Evolutionary conservation across 2,888 invertebrate species (phyloP).

Genomic region (Megamerina dolium): DNA sequence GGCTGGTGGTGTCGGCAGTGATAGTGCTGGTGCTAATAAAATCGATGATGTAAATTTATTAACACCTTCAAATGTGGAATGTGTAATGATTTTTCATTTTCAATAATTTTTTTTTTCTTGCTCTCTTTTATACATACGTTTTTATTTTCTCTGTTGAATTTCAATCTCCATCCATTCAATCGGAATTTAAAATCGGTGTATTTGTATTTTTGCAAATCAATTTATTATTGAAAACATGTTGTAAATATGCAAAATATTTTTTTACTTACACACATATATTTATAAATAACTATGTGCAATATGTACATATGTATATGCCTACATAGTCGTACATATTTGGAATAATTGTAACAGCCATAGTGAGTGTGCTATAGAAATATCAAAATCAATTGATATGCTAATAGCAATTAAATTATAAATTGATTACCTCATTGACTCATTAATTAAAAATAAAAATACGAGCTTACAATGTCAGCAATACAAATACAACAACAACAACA

Average conservation of each 20-base stretch:
- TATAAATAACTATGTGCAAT: conserved; percentile 8
- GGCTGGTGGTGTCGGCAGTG: no score
- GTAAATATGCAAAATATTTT: conserved; percentile 16
- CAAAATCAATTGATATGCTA: conserved; percentile 41
- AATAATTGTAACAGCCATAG: conserved; percentile 1
- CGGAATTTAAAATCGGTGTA: no score
- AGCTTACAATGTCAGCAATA: background rate
- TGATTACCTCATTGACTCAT: conserved; percentile 42
- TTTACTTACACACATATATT: no score
- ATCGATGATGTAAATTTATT: conserved; percentile 43
- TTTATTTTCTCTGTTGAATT: no score
- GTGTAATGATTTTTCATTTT: no score
- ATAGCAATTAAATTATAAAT: conserved; percentile 43
- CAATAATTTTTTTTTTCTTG: no score
- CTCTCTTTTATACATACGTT: no score
- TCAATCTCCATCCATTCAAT: no score
- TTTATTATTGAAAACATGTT: conserved; percentile 2
- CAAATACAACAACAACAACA: background rate
- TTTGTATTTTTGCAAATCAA: background rate
- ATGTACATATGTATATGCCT: no score
- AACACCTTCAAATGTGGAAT: conserved; percentile 24
- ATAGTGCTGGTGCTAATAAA: conserved; percentile 37
- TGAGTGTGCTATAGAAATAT: conserved; percentile 14
- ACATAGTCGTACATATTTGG: no score
- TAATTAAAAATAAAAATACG: conserved; percentile 30